These are phyloP conservation scores for Drosophila setosimentum DNA, from an alignment of 2,888 invertebrate genomes.

Conservation along the genomic window DNA sequence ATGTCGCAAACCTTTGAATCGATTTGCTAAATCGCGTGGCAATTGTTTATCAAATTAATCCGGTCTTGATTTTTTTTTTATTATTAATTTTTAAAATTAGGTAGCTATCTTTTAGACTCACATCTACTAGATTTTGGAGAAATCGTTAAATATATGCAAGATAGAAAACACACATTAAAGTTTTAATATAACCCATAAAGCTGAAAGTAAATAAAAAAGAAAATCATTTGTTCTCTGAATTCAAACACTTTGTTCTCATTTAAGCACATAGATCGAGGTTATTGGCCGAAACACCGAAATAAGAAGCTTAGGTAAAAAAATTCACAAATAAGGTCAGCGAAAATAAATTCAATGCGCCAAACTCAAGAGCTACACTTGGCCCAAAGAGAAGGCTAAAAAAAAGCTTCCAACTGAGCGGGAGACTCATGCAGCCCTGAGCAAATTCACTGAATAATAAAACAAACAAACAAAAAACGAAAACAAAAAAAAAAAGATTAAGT, in stretches of 20 bases:
- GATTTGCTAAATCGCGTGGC: constrained; percentile 35
- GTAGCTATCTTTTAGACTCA: background rate
- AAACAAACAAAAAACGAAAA: constrained; percentile 11
- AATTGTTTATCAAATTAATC: constrained; percentile 12
- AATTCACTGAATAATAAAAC: constrained; percentile 20
- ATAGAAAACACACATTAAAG: background rate
- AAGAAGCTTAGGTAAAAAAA: constrained; percentile 15
- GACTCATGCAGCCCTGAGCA: constrained; percentile 33
- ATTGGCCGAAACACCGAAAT: constrained; percentile 34
- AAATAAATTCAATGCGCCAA: constrained; percentile 33
- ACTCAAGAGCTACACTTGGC: constrained; percentile 45
- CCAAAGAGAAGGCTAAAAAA: constrained; percentile 12
- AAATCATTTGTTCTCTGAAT: background rate
- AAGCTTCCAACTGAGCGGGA: constrained; percentile 21
- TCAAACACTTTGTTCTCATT: background rate
- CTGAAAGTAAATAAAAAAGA: background rate
- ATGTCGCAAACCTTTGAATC: constrained; percentile 40
- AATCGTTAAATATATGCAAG: background rate
- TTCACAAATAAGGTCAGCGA: constrained; percentile 50
- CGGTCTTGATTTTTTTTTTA: constrained; percentile 4
- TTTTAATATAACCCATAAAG: background rate
- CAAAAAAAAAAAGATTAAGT: background rate
- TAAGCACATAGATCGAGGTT: constrained; percentile 33
- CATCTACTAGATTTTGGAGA: background rate
- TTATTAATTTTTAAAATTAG: background rate